Evolutionary conservation across 1,140 invertebrate species (phyloP), one percentile per base, ranked within the genome.

Genomic region (Papilio dardanus): DNA sequence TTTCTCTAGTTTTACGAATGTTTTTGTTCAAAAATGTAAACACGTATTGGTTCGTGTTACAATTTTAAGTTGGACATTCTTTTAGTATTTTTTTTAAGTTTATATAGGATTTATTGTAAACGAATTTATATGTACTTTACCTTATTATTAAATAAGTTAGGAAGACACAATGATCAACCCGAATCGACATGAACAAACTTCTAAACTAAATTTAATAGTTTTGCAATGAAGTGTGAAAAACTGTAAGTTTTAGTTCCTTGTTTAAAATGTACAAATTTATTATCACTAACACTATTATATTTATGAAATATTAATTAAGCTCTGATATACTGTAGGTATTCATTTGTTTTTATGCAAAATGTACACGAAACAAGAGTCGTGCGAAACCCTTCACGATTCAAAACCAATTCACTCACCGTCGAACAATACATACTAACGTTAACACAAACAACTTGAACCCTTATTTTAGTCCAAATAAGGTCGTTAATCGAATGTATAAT

Each of bases 341-440:
- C 28, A 10, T 35, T 35, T 35, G 46, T 73, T 73, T 30, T 58
- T 73, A 19, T 1, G 54, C 77, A 62, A 77, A 74, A 75, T 77
- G 54, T 50, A 66, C 31, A 65, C 68, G 69, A 69, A 75, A 75
- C 66, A 31, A 40, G 73, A 42, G 77, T 66, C 65, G 71, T 66
- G 73, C 77, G 80, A 79, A 81, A 74, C 78, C 83, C 78, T 85
- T 85, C 78, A 80, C 74, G 50, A 75, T 62, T 71, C 68, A 67
- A 78, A 78, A 83, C 77, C 83, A 85, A 85, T 85, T 81, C 82
- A 80, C 78, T 83, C 79, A 78, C 74, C 12, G 74, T 76, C 54
- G 82, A 85, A 83, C 83, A 85, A 85, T 83, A 81, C 80, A 82
- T 79, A 78, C 68, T 75, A 58, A 73, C 14, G 21, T 73, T 54